Evolutionary conservation across 2,888 invertebrate species (phyloP), one percentile per base, ranked within the genome.

Genomic region (Apamea anceps): DNA sequence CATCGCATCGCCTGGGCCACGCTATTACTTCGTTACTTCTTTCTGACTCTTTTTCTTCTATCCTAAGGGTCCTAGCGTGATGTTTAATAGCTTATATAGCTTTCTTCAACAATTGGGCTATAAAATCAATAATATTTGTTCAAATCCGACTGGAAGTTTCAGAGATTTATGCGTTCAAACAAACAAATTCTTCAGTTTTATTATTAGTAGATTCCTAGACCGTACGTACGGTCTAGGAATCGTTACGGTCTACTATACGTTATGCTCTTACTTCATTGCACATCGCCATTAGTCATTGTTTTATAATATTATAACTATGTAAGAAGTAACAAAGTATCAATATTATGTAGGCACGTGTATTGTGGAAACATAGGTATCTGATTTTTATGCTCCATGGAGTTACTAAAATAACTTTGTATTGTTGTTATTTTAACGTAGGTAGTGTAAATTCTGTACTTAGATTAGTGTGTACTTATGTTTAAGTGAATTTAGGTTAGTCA

Each of bases 321-420:
- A 66, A 42, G 48, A 82, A 42, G 6, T 32, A 37, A 54, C 12
- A n/a, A 48, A 48, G 8, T 37, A 7, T 28, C 60, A 79, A 71
- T 32, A n/a, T 45, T 74, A 74, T 32, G 42, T 60, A 54, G 45
- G 45, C 51, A 72, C 68, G 76, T 57, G 68, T 63, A 48, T 68
- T 63, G 28, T 66, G n/a, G 18, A 77, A 48, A 70, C 4, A 83
- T 45, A n/a, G n/a, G n/a, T n/a, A 15, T 21, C 45, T 65, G 21
- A 70, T 65, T 65, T 84, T 72, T 84, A 79, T 66, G 51, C 54
- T 73, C 37, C 45, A 74, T 45, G 37, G 45, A 66, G 37, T 81
- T n/a, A 54, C 37, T 66, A 65, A 70, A 65, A 54, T 66, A 60
- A 25, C 12, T 66, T 70, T 65, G 18, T 25, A 28, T 70, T 72